These are phyloP conservation scores for Athalia circularis DNA, from an alignment of 2,888 invertebrate species.

Conservation along the genomic window DNA sequence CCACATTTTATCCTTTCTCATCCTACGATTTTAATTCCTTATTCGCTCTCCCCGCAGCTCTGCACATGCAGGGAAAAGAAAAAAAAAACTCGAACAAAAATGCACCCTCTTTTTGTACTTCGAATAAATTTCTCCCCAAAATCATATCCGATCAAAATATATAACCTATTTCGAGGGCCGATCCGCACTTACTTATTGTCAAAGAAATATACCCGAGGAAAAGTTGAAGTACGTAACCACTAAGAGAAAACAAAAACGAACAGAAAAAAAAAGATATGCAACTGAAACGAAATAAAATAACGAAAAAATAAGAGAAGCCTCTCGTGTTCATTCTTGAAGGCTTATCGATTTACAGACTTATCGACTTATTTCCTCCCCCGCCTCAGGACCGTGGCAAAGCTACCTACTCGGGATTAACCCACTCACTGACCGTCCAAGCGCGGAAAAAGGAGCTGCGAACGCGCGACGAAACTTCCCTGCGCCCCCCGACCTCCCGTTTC, in stretches of 20 bases:
- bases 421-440: constrained; percentile 7
- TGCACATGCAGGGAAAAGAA: no score
- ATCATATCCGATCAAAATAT: no score
- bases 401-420: constrained; percentile 20
- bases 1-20: no score
- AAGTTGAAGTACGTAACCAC: no score
- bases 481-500: background rate
- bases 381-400: constrained; percentile 6
- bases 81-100: no score
- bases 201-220: background rate
- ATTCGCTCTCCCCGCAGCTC: no score
- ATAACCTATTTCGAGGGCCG: background rate
- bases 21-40: no score
- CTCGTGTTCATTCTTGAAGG: constrained; percentile 19
- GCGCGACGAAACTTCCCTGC: constrained; percentile 13
- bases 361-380: constrained; percentile 35
- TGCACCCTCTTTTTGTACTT: background rate
- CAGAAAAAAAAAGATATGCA: no score
- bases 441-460: background rate
- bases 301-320: background rate
- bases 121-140: no score
- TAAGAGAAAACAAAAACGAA: background rate
- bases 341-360: constrained; percentile 25
- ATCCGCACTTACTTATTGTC: background rate
- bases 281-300: no score